Base-by-base conservation (phyloP, 2,113 vertebrate genomes). In the Jaculus jaculus region DNA sequence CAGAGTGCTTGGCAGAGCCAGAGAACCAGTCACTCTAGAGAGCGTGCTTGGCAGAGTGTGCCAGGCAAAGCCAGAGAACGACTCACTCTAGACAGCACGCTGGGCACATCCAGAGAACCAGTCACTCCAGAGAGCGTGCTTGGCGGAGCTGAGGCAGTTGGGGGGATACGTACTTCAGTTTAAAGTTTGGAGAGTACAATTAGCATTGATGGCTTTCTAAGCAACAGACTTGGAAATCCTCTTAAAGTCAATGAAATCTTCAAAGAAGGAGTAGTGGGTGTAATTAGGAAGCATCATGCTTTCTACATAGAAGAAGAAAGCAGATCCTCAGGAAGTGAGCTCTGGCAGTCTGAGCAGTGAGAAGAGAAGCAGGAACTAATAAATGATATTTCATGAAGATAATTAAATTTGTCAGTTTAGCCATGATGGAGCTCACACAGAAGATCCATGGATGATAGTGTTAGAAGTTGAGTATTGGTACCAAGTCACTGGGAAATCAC, bases 321-420 rank as follows among this genome's bases (percentile, higher is more conserved):
- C 4, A 69, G 54, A 32, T n/a, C 6, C 10, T 7, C 5, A 42
- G 34, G 24, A 78, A 47, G 26, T 20, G 15, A 37, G 1, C 13
- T 0, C 75, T 8, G 0, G 1, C 24, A 12, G 10, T 8, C 54
- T 18, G 39, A 42, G 5, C 65, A 32, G 30, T 7, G 47, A 85
- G 32, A n/a, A 30, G 51, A 23, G 26, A 37, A 54, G 10, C 73
- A 21, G 16, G 34, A 85, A 69, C 3, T 5, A 65, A 10, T 23
- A 58, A 4, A 12, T 7, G 4, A n/a, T 13, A 3, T 58, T 18
- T 10, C 3, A 5, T 39, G 5, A 42, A 51, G 12, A 23, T 3
- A 6, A 51, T 3, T 10, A 24, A 2, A 32, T 39, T 28, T 81
- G n/a, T 58, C 18, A 30, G 61, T 23, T 17, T 81, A 26, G 34